Base-by-base conservation (phyloP, 2,113 vertebrate genomes). In the Paradoxurus hermaphroditus region DNA sequence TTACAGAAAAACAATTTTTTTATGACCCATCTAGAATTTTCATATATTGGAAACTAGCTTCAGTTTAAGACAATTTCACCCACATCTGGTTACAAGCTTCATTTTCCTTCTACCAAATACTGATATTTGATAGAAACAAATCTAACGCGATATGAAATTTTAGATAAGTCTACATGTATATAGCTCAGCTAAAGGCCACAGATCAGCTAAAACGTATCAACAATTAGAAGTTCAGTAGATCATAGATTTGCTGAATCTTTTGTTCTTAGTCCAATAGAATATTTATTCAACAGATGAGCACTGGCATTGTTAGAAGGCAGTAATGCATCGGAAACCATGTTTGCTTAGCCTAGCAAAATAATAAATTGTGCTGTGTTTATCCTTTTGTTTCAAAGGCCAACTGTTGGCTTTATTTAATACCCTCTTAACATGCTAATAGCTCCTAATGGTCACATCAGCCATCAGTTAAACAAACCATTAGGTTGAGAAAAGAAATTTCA, bases 401-500 rank as follows among this genome's bases (percentile, higher is more conserved):
- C 92, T 97, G 95, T 96, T 98, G 97, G 92, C 94, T 97, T 98
- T 98, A 98, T 98, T 98, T 98, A 98, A 97, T 97, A 97, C 96
- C 86, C 97, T 98, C 94, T 98, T 98, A 97, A 97, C 98, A 98
- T 95, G 92, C 97, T 98, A 98, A 98, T 97, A 97, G 98, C 87
- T 88, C 86, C 87, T 98, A 98, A 98, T 97, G 97, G 97, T 97
- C 96, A 97, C 96, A 97, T 98, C 91, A 91, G 96, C 97, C 97
- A 98, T 98, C 96, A 98, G 95, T 98, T 98, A 98, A 97, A 97
- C 96, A 98, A 98, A 98, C 91, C 98, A 98, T 98, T 98, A 98
- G 86, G 96, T 97, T 97, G 96, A 97, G 96, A 97, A 98, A 98
- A 98, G 96, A 97, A 98, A 96, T 98, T 97, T 97, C 97, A 96